Percentiles rank a stretch among this genome's conserved stretches.
These are phyloP conservation scores for Euglossa dilemma DNA, from an alignment of 1,140 invertebrate species.

Conservation along the genomic window DNA sequence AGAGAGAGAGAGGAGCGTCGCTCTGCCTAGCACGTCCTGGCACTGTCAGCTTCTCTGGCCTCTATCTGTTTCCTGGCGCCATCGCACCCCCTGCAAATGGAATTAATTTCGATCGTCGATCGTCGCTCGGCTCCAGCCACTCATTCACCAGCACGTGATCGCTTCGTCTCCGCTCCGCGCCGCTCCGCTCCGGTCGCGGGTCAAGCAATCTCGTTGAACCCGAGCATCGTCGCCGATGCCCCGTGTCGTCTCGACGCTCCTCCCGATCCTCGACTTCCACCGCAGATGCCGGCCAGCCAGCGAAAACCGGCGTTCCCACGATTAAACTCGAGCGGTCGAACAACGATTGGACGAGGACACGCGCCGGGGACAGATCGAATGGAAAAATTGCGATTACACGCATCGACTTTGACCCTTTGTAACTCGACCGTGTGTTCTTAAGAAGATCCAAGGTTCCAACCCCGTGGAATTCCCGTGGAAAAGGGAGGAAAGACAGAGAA, in stretches of 20 bases:
- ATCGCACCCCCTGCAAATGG: constrained; percentile 55
- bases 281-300: background rate
- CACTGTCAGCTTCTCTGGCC: constrained; percentile 53
- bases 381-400: background rate
- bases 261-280: background rate
- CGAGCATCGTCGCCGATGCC: background rate
- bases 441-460: constrained; percentile 2
- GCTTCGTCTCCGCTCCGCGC: background rate
- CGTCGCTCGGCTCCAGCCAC: background rate
- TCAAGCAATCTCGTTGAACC: background rate
- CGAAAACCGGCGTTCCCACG: background rate
- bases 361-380: background rate
- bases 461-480: no score
- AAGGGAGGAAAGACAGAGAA: no score
- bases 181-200: background rate
- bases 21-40: constrained; percentile 67
- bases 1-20: constrained; percentile 29
- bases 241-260: background rate
- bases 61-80: constrained; percentile 64
- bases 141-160: constrained; percentile 18
- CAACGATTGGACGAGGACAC: background rate
- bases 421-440: background rate
- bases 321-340: no score
- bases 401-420: no score
- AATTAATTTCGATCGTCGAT: constrained; percentile 56